A percentile compares a stretch with the other conserved stretches of the same genome.
phyloP scores from a whole-genome alignment of 2,888 invertebrate genomes.

The Drosophila monieri region DNA sequence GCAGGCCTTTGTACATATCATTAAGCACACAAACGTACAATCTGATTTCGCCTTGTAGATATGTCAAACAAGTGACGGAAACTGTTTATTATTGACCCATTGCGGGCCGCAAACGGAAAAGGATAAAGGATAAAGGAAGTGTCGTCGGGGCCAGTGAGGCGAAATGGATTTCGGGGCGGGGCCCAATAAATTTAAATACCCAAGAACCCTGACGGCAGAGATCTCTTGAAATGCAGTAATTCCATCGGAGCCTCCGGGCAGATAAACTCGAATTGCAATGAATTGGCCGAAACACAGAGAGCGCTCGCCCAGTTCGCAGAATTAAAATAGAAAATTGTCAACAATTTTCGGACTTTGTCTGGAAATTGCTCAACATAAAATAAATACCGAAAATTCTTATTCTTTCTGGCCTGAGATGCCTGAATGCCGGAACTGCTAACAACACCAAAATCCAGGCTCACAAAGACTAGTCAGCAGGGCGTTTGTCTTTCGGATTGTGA shows the following conservation, averaged over 20 bases:
- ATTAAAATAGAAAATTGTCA: constrained; percentile 36
- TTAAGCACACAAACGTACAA: constrained; percentile 61
- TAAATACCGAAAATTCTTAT: constrained; percentile 40
- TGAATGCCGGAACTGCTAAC: constrained; percentile 44
- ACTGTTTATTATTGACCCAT: constrained; percentile 77
- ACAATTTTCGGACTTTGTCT: constrained; percentile 21
- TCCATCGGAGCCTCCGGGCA: constrained; percentile 17
- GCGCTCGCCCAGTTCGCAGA: constrained; percentile 1
- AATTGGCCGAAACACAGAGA: background rate
- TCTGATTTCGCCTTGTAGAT: constrained; percentile 66
- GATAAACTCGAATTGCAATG: constrained; percentile 23
- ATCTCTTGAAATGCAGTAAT: background rate
- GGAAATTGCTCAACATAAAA: constrained; percentile 15
- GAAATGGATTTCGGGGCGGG: constrained; percentile 13
- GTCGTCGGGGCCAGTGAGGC: constrained; percentile 51
- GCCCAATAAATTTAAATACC: constrained; percentile 27
- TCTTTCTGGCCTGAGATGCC: constrained; percentile 13
- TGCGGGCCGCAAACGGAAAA: constrained; percentile 61
- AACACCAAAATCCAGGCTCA: constrained; percentile 31
- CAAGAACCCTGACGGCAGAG: background rate
- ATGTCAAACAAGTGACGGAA: constrained; percentile 76
- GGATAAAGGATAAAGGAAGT: constrained; percentile 78
- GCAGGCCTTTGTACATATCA: constrained; percentile 69
- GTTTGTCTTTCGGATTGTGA: constrained; percentile 42
- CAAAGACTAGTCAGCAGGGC: constrained; percentile 42